Percentiles rank a stretch among this genome's conserved stretches.
Conservation (phyloP, 2,888 invertebrate species). For the Octonoba sinensis region DNA sequence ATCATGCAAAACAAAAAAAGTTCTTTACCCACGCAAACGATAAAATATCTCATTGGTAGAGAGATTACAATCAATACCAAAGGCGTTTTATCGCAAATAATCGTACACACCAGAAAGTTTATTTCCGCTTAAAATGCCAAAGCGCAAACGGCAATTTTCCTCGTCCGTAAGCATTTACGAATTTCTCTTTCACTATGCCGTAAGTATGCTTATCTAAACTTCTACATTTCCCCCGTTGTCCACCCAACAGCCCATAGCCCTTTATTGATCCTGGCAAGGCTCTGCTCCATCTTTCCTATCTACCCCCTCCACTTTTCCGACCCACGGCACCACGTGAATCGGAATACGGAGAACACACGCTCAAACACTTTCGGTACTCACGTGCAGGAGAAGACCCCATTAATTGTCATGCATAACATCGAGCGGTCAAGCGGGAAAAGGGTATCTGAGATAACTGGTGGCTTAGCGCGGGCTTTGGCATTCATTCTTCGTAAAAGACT, state of each 20-base stretch:
- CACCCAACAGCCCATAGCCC: slow-evolving; percentile 14
- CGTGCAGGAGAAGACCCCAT: slow-evolving; percentile 26
- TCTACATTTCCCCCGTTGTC: slow-evolving; percentile 25
- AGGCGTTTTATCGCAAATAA: too few species aligned
- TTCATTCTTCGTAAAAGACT: not conserved
- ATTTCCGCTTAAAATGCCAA: too few species aligned
- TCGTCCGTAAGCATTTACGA: too few species aligned
- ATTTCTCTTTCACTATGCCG: too few species aligned
- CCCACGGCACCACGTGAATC: slow-evolving; percentile 5
- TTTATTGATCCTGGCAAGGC: slow-evolving; percentile 37
- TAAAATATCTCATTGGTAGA: too few species aligned
- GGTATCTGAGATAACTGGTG: too few species aligned
- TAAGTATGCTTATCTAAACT: slow-evolving; percentile 2
- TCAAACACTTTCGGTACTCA: slow-evolving; percentile 32
- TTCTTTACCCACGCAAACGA: too few species aligned
- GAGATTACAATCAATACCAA: too few species aligned
- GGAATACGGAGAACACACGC: slow-evolving; percentile 22
- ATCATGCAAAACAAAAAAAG: too few species aligned
- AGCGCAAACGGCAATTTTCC: too few species aligned
- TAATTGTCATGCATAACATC: slow-evolving; percentile 44
- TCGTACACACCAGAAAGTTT: too few species aligned
- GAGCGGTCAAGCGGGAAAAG: slow-evolving; percentile 33
- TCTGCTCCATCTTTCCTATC: slow-evolving; percentile 9
- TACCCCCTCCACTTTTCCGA: not conserved
- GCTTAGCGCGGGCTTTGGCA: not conserved